Conservation (phyloP, 2,888 invertebrate genomes). For the Heteromyza rotundicornis region DNA sequence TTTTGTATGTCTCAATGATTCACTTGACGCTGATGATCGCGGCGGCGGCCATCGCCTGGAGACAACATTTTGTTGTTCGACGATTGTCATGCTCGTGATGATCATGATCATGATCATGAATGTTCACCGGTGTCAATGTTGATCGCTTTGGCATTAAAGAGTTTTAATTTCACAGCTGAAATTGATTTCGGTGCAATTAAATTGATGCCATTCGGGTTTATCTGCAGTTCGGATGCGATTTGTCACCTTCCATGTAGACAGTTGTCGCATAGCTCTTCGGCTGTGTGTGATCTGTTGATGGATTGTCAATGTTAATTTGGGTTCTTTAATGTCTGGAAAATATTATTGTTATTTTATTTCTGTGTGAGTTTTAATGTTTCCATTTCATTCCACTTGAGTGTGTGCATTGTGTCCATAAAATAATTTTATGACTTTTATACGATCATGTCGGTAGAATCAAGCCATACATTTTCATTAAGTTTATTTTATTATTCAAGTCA, state of each 20-base stretch:
- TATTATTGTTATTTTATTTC: neutral
- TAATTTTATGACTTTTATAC: neutral
- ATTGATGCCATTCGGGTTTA: neutral
- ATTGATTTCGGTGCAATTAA: neutral
- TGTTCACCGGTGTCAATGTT: neutral
- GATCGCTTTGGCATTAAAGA: neutral
- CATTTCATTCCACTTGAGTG: neutral
- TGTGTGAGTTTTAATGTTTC: neutral
- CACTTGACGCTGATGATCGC: no score
- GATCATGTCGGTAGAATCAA: neutral
- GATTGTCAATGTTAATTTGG: neutral
- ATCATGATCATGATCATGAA: neutral
- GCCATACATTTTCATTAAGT: neutral
- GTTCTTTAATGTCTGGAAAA: no score
- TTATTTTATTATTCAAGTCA: neutral
- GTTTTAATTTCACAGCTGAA: constrained; percentile 2
- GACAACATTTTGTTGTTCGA: no score
- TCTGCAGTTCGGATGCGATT: neutral
- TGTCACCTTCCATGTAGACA: neutral
- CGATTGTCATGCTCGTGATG: neutral
- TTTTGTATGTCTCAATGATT: neutral
- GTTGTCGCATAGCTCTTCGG: neutral
- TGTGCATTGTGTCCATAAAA: neutral
- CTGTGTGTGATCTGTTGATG: neutral
- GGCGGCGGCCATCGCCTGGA: no score